Conservation (phyloP, 2,113 vertebrate genomes). For the Prolemur simus region DNA sequence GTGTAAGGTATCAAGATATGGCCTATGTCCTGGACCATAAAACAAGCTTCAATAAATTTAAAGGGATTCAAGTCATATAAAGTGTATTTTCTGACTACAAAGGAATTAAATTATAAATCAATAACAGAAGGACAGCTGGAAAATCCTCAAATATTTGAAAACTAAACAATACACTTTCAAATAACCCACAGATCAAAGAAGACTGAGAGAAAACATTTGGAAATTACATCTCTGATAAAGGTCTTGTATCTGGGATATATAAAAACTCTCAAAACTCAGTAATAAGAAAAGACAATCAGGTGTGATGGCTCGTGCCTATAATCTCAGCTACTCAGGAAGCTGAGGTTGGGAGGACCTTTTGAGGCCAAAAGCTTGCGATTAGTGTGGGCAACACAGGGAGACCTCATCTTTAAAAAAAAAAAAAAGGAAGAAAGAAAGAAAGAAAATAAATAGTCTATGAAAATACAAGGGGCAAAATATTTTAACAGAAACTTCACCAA, state of each 20-base stretch:
- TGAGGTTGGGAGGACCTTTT: no score
- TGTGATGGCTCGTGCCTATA: no score
- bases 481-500: neutral
- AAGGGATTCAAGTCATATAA: neutral
- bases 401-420: no score
- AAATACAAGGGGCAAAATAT: neutral
- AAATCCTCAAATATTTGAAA: neutral
- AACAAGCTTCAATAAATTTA: neutral
- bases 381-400: no score
- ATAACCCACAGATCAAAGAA: neutral
- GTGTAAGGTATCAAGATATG: neutral
- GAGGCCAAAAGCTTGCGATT: no score
- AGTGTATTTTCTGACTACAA: neutral
- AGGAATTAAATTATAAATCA: constrained; percentile 9
- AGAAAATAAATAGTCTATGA: neutral
- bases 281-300: neutral
- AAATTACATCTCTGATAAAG: neutral
- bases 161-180: neutral
- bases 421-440: no score
- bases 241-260: neutral
- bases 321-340: no score
- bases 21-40: neutral
- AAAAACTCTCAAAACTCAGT: neutral
- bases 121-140: neutral
- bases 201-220: neutral